Base-by-base conservation (phyloP, 2,797 vertebrate genomes). In the Cetoscarus ocellatus region DNA sequence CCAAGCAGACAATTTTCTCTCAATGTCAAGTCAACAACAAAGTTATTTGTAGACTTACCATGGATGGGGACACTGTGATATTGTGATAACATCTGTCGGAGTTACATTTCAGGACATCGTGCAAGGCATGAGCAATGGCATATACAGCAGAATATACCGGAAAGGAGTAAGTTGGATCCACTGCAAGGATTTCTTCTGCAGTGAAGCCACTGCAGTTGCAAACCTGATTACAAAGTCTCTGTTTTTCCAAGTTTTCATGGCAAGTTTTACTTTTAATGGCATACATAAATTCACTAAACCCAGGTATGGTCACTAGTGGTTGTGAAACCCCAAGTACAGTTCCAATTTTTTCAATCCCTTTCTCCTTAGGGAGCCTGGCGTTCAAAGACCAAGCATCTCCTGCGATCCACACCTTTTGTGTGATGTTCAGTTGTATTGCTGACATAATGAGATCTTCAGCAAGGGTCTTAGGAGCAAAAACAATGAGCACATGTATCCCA, bases 401-500 rank as follows among this genome's bases (percentile, higher is more conserved):
- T 13, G 93, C 94, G 0, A 96, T 90, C 96, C 96, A 97, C 43
- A 97, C 95, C 73, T 94, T 96, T 52, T 90, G 82, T 0, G 81
- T 93, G 60, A 96, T 3, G 0, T 96, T 94, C 44, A 77, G 69
- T 72, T 66, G 53, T 15, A 96, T 68, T 50, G 94, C 95, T 0
- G 91, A 87, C 55, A 85, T 6, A 1, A 96, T 93, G 63, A 97
- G 86, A 0, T 65, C 34, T 18, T 47, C 55, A 7, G 86, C 92
- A 0, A 34, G 61, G 7, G 0, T 0, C 44, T 57, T 44, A 6
- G 6, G 38, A 4, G 94, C 53, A 45, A 95, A 97, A 51, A 96
- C 78, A 0, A 97, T 35, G 0, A 95, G 89, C 3, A 95, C 79
- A 0, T 86, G 79, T 75, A 95, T 82, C 5, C 61, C 0, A 27